Percentiles rank a stretch among this genome's conserved stretches.
Evolutionary conservation across 2,797 vertebrate species (phyloP).

Genomic region (Erethizon dorsatum): DNA sequence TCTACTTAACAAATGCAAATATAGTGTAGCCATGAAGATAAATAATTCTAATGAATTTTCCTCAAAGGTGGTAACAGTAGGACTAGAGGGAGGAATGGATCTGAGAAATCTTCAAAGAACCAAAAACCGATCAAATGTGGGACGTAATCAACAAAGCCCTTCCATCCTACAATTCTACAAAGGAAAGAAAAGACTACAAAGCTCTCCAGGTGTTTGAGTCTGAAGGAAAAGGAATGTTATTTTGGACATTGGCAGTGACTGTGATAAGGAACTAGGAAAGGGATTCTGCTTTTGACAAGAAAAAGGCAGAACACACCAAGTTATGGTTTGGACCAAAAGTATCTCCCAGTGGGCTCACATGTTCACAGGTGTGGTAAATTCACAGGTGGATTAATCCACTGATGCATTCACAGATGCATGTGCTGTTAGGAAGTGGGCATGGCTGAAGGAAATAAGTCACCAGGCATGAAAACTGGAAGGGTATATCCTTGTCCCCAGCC

Average conservation of each 20-base stretch:
- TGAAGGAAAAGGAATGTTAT: neutral
- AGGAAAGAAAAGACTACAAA: neutral
- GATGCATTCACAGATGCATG: neutral
- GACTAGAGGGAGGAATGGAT: neutral
- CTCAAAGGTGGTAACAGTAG: neutral
- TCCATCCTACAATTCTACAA: neutral
- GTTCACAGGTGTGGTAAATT: neutral
- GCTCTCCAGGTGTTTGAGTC: neutral
- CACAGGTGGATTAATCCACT: too few species aligned
- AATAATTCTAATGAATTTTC: neutral
- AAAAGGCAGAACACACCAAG: neutral
- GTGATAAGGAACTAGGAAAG: neutral
- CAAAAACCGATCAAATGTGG: neutral
- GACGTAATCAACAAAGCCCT: neutral
- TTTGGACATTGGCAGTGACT: neutral
- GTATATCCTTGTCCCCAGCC: neutral
- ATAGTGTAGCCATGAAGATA: neutral
- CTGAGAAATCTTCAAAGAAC: neutral
- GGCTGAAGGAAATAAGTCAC: neutral
- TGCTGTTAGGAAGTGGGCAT: neutral
- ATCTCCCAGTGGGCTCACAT: neutral
- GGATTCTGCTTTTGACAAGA: neutral
- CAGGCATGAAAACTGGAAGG: neutral
- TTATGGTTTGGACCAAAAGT: neutral
- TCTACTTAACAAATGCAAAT: conserved; percentile 52